These are phyloP conservation scores for Unio pictorum DNA, from an alignment of 2,888 invertebrate species.

Conservation along the genomic window DNA sequence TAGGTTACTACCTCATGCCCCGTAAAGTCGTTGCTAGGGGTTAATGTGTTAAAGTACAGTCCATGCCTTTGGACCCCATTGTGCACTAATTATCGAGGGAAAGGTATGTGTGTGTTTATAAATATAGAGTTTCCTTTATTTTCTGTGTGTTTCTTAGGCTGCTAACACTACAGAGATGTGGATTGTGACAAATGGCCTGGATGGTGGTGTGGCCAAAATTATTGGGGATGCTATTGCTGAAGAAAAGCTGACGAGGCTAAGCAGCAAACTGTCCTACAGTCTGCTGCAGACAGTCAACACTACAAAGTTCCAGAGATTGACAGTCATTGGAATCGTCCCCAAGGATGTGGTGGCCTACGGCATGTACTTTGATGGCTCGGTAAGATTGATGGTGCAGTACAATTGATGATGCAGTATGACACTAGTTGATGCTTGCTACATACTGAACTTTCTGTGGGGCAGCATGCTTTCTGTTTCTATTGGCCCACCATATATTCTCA, in stretches of 20 bases:
- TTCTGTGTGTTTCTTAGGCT: slow-evolving; percentile 45
- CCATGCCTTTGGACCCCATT: no score
- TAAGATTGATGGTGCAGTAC: slow-evolving; percentile 17
- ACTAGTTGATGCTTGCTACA: no score
- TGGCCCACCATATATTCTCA: no score
- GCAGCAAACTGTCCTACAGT: slow-evolving; percentile 25
- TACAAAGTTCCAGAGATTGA: slow-evolving; percentile 46
- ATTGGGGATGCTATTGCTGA: slow-evolving; percentile 68
- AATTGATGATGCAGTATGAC: not conserved
- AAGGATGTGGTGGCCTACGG: slow-evolving; percentile 49
- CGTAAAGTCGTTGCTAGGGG: no score
- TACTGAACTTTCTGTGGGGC: no score
- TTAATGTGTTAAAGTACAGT: no score
- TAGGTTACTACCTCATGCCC: no score
- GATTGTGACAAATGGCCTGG: slow-evolving; percentile 68
- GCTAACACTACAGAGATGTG: slow-evolving; percentile 69
- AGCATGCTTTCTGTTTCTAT: no score
- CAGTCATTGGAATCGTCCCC: slow-evolving; percentile 62
- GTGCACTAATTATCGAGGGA: no score
- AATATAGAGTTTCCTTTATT: not conserved
- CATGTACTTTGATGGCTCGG: slow-evolving; percentile 42
- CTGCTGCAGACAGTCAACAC: slow-evolving; percentile 21
- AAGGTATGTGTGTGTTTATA: no score
- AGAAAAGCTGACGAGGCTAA: slow-evolving; percentile 55
- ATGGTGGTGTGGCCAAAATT: slow-evolving; percentile 63